Conservation (phyloP, 2,113 vertebrate species). For the Burhinus bistriatus region DNA sequence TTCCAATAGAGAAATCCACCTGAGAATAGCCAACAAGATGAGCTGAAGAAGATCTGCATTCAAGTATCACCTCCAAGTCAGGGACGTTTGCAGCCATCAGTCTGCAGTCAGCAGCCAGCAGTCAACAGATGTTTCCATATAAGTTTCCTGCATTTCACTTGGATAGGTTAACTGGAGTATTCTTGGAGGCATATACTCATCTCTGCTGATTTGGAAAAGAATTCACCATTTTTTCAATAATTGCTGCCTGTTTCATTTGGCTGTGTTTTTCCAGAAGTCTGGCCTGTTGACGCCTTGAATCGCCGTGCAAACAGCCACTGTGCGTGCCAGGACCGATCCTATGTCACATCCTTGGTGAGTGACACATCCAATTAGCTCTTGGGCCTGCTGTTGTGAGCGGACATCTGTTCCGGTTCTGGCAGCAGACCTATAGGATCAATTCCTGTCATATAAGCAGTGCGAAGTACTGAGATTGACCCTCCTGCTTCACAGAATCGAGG, state of each 20-base stretch:
- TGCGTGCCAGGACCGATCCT: background rate
- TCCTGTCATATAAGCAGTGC: background rate
- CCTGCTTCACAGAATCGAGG: background rate
- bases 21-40: background rate
- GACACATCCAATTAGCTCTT: background rate
- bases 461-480: background rate
- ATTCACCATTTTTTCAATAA: background rate
- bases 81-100: background rate
- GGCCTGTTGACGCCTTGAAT: background rate
- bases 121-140: background rate
- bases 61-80: background rate
- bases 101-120: background rate
- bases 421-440: background rate
- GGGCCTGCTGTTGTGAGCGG: background rate
- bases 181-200: background rate
- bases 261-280: background rate
- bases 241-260: background rate
- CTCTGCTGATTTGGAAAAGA: background rate
- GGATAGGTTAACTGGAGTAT: background rate
- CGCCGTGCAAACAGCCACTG: background rate
- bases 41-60: background rate
- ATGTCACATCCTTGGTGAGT: background rate
- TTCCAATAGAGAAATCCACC: background rate
- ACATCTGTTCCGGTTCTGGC: background rate
- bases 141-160: background rate